These are phyloP conservation scores for Callospermophilus lateralis DNA, from an alignment of 2,113 vertebrate genomes.

Conservation along the genomic window DNA sequence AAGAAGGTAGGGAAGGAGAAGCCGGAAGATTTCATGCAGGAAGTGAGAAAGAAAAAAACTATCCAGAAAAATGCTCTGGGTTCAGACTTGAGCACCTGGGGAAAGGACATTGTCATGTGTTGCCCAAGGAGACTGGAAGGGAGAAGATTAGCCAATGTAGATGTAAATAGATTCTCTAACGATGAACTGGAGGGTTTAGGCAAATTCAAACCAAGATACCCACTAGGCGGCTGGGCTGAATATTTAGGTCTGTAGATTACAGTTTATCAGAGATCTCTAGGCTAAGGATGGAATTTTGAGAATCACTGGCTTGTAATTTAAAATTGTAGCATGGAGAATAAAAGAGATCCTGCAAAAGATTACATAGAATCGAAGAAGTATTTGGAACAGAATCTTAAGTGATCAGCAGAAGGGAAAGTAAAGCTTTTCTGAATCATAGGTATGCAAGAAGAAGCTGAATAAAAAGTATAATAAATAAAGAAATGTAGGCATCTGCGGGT, in stretches of 20 bases:
- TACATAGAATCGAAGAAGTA: not conserved
- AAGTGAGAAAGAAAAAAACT: not conserved
- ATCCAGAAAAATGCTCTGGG: not conserved
- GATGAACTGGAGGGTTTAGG: not conserved
- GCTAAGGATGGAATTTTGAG: not conserved
- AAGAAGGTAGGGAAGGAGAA: not conserved
- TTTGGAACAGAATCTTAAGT: not conserved
- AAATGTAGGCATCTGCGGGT: not conserved
- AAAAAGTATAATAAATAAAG: not conserved
- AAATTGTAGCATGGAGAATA: not conserved
- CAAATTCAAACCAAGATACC: not conserved
- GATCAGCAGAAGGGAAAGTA: not conserved
- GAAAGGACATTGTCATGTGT: not conserved
- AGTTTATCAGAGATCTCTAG: not conserved
- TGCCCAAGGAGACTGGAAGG: not conserved
- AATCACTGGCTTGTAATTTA: not conserved
- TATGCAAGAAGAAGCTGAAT: not conserved
- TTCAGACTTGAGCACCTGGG: not conserved
- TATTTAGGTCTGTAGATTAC: not conserved
- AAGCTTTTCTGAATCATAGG: not conserved
- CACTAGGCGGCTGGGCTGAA: not conserved
- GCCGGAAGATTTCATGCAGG: not conserved
- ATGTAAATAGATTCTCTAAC: not conserved
- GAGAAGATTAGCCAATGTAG: not conserved
- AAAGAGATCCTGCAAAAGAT: not conserved